Evolutionary conservation across 2,113 vertebrate species (phyloP).

Genomic region (Xiphorhynchus elegans): DNA sequence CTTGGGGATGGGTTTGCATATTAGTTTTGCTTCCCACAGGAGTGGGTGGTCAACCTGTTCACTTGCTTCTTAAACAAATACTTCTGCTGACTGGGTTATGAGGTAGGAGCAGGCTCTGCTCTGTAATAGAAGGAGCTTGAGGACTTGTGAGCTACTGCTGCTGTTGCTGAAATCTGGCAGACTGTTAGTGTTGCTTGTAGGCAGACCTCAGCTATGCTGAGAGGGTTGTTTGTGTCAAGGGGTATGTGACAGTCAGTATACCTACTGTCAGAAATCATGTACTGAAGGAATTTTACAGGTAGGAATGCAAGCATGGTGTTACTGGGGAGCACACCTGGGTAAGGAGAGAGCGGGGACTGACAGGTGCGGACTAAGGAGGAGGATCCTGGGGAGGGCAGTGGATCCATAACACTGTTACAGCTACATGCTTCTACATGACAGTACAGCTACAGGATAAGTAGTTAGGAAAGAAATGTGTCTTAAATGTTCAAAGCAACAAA

Average conservation of each 20-base stretch:
- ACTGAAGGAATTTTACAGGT: not conserved
- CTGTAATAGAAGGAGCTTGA: not conserved
- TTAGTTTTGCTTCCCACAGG: not conserved
- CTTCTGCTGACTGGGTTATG: not conserved
- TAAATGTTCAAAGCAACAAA: not conserved
- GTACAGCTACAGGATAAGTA: not conserved
- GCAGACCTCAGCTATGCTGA: not conserved
- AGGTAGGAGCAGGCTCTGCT: not conserved
- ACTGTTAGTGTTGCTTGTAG: not conserved
- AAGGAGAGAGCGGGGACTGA: accelerated
- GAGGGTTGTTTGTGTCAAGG: not conserved
- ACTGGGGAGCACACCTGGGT: not conserved
- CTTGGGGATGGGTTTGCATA: not conserved
- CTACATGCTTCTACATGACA: not conserved
- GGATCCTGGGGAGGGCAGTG: not conserved
- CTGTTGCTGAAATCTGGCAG: not conserved
- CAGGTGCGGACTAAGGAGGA: not conserved
- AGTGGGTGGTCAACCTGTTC: not conserved
- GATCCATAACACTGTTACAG: not conserved
- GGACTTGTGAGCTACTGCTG: not conserved
- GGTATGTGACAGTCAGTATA: not conserved
- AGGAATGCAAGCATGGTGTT: not conserved
- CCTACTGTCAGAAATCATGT: not conserved
- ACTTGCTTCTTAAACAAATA: not conserved
- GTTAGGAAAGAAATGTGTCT: not conserved